These are phyloP conservation scores for Halesus radiatus DNA, from an alignment of 1,140 invertebrate genomes.

Conservation along the genomic window DNA sequence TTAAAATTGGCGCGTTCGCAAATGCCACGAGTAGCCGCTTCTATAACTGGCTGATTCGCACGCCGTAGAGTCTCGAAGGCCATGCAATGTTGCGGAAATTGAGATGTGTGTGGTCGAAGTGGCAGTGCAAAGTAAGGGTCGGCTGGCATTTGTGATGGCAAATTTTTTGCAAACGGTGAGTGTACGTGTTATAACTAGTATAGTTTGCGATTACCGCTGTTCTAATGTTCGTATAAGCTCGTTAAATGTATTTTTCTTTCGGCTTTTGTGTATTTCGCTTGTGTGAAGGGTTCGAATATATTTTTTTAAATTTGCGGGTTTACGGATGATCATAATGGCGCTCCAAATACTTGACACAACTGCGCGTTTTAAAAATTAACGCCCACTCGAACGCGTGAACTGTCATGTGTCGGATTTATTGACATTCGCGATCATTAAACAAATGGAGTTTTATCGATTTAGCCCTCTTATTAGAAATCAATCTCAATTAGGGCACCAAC, in stretches of 20 bases:
- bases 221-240: slow-evolving; percentile 62
- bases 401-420: slow-evolving; percentile 47
- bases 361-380: slow-evolving; percentile 69
- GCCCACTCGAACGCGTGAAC: slow-evolving; percentile 43
- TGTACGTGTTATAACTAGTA: slow-evolving; percentile 60
- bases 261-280: neutral
- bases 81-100: slow-evolving; percentile 72
- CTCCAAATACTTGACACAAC: slow-evolving; percentile 71
- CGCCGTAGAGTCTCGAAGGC: slow-evolving; percentile 72
- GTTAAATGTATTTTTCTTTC: slow-evolving; percentile 60
- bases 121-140: slow-evolving; percentile 72
- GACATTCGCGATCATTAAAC: slow-evolving; percentile 58
- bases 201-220: slow-evolving; percentile 65
- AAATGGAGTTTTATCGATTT: slow-evolving; percentile 65
- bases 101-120: slow-evolving; percentile 71
- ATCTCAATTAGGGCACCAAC: slow-evolving; percentile 68
- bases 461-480: slow-evolving; percentile 61
- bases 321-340: slow-evolving; percentile 64
- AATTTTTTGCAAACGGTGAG: slow-evolving; percentile 72
- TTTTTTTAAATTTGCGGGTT: slow-evolving; percentile 41
- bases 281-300: slow-evolving; percentile 22
- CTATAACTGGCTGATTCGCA: slow-evolving; percentile 70
- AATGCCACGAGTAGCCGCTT: slow-evolving; percentile 65
- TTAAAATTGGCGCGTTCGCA: slow-evolving; percentile 55
- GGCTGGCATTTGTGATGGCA: slow-evolving; percentile 72